Evolutionary conservation across 2,113 vertebrate genomes (phyloP), one percentile per base, ranked within the genome.

Genomic region (Hydrochoerus hydrochaeris): DNA sequence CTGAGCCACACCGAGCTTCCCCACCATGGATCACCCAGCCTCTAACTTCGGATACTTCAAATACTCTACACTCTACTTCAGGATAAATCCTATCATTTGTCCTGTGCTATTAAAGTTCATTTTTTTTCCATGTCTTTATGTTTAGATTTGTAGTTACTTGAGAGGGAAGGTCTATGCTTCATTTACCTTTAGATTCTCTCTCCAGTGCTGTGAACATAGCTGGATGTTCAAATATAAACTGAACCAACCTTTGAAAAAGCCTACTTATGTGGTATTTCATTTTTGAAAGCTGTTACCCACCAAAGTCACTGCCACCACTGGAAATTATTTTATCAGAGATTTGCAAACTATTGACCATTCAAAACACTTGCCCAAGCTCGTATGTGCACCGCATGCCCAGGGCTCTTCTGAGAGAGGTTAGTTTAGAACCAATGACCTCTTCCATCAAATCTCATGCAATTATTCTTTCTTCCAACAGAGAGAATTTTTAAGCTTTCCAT

Each of bases 361-460:
- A 85, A 49, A 95, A 91, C 57, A 85, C 24, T 73, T 83, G 65
- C 16, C 90, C 75, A 85, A 30, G n/a, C 20, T 85, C 67, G 35
- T 44, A 22, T 8, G 67, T 80, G 46, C 67, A 69, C 30, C 54
- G 46, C 54, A 13, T 85, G 54, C 84, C 78, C 63, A 87, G 17
- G 49, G 11, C n/a, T 87, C 86, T 81, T 81, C 67, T 28, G 52
- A 32, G 80, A 77, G 58, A 85, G 52, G 38, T 71, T 89, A 41
- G 32, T 93, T 91, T 86, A 78, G 14, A 84, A 95, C 93, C 10
- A 93, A 58, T 80, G 38, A 49, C 73, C 28, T 93, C 78, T 78
- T 77, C 69, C 77, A 81, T 58, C 46, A 78, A 88, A 85, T 82
- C 86, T 87, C 80, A 88, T 60, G 85, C 85, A 81, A 92, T 95